phyloP scores from a whole-genome alignment of 2,888 invertebrate genomes.

The Cosmia trapezina region DNA sequence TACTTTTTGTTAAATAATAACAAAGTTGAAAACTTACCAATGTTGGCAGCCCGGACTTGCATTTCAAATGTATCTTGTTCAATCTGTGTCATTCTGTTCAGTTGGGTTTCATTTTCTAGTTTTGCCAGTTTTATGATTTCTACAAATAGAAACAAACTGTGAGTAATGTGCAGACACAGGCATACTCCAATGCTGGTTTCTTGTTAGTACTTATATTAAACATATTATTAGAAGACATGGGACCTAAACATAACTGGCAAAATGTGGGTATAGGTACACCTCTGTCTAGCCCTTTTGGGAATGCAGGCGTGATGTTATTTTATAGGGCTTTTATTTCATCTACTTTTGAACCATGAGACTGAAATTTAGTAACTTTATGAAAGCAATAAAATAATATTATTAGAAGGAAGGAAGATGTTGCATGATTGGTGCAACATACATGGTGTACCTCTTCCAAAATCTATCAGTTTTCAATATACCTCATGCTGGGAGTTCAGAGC shows the following conservation, averaged over 20 bases:
- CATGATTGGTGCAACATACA: no score
- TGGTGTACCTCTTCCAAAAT: not conserved
- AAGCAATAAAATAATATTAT: not conserved
- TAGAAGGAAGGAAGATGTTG: not conserved
- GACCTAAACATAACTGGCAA: not conserved
- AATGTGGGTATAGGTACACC: not conserved
- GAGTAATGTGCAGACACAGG: not conserved
- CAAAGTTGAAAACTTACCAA: conserved; percentile 87
- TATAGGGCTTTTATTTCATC: not conserved
- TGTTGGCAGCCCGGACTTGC: conserved; percentile 99
- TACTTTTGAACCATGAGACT: not conserved
- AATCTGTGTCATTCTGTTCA: conserved; percentile 97
- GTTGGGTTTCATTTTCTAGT: conserved; percentile 97
- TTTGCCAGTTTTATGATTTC: conserved; percentile 97
- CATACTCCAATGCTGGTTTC: not conserved
- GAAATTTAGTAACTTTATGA: not conserved
- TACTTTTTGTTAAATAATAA: not conserved
- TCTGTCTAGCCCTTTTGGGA: not conserved
- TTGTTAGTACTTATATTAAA: not conserved
- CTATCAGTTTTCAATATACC: not conserved
- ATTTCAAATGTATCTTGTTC: conserved; percentile 99
- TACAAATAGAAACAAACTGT: conserved; percentile 80
- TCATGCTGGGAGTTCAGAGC: not conserved
- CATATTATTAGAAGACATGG: not conserved
- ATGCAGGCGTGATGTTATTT: no score